Evolutionary conservation across 2,797 vertebrate species (phyloP).

Genomic region (Echeneis naucrates): DNA sequence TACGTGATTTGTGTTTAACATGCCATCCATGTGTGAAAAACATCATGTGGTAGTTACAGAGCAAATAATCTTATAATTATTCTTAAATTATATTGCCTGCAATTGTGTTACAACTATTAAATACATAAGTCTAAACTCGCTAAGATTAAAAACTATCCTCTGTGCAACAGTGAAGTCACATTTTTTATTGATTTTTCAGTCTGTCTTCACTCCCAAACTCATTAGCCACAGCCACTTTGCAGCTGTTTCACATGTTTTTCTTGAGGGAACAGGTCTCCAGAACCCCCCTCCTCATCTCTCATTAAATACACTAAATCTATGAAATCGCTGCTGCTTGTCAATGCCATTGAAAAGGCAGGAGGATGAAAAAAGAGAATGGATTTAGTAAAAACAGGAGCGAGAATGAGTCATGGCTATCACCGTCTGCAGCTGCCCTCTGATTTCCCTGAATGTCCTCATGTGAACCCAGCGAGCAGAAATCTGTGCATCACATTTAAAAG

Average conservation of each 20-base stretch:
- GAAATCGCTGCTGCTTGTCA: conserved; percentile 46
- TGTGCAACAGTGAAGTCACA: conserved; percentile 20
- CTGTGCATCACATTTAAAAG: conserved; percentile 29
- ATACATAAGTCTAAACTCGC: no score
- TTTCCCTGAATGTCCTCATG: conserved; percentile 45
- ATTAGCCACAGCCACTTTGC: conserved; percentile 36
- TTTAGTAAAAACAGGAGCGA: conserved; percentile 35
- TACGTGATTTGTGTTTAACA: background rate
- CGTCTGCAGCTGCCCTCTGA: conserved; percentile 57
- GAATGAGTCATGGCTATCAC: conserved; percentile 48
- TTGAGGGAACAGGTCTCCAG: background rate
- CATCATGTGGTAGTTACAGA: no score
- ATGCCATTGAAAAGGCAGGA: conserved; percentile 49
- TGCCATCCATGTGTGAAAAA: no score
- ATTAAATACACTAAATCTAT: conserved; percentile 46
- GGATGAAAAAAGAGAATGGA: conserved; percentile 37
- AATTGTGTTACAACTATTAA: no score
- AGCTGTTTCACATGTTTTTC: conserved; percentile 39
- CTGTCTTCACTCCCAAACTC: conserved; percentile 13
- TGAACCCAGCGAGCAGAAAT: conserved; percentile 49
- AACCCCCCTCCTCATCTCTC: conserved; percentile 7
- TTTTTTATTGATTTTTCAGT: conserved; percentile 31
- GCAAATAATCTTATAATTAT: background rate
- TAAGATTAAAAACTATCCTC: conserved; percentile 12
- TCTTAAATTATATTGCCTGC: background rate